Evolutionary conservation across 2,797 vertebrate species (phyloP).

Genomic region (Natrix natrix): DNA sequence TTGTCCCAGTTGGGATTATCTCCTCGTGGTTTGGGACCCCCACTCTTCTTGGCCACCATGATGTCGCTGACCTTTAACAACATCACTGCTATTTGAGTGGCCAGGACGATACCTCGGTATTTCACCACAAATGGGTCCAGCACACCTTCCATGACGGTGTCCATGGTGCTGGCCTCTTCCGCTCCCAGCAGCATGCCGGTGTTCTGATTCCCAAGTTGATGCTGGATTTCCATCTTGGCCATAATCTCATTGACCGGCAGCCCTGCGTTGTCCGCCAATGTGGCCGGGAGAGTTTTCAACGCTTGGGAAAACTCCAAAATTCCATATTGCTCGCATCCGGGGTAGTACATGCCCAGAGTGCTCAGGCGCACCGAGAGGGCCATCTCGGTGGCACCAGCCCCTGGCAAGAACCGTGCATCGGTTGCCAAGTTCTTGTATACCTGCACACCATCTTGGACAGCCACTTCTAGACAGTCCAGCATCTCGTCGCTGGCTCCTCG

Average conservation of each 20-base stretch:
- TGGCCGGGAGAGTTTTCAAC: constrained; percentile 11
- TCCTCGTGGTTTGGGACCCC: constrained; percentile 18
- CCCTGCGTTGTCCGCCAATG: constrained; percentile 28
- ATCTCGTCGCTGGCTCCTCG: constrained; percentile 43
- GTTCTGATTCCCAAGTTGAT: constrained; percentile 36
- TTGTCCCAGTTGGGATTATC: constrained; percentile 45
- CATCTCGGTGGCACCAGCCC: constrained; percentile 39
- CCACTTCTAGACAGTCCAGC: constrained; percentile 41
- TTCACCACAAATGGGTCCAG: constrained; percentile 33
- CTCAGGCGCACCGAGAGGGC: constrained; percentile 43
- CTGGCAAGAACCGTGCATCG: constrained; percentile 44
- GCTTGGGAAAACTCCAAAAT: constrained; percentile 35
- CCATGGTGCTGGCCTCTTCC: constrained; percentile 1
- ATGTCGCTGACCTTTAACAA: constrained; percentile 36
- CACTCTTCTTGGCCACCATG: constrained; percentile 41
- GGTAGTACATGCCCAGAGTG: constrained; percentile 33
- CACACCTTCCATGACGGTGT: not conserved
- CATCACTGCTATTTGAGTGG: constrained; percentile 14
- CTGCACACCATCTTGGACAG: constrained; percentile 41
- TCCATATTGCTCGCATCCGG: constrained; percentile 47
- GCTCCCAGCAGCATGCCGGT: constrained; percentile 36
- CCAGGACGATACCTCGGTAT: constrained; percentile 8
- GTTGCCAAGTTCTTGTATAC: constrained; percentile 34
- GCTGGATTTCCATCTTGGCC: constrained; percentile 16
- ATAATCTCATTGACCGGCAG: not conserved